These are phyloP conservation scores for Harpegnathos saltator DNA, from an alignment of 1,140 invertebrate genomes.

Conservation along the genomic window DNA sequence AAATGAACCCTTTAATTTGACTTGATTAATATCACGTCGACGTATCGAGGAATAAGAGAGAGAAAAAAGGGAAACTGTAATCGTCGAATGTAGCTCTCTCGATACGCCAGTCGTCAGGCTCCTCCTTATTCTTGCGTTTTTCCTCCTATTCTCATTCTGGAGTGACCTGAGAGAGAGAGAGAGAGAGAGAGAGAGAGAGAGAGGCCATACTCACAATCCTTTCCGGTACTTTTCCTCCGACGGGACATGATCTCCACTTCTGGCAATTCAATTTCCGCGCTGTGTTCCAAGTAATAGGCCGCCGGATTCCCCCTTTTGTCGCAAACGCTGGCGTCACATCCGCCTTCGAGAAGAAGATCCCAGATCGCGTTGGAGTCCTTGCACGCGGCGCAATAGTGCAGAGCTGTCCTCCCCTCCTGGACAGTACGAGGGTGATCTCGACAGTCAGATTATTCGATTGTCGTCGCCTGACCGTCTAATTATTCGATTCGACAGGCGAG, in stretches of 20 bases:
- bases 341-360: conserved; percentile 88
- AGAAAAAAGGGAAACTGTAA: no score
- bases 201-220: conserved; percentile 82
- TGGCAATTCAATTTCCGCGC: conserved; percentile 88
- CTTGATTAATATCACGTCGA: no score
- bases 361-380: conserved; percentile 88
- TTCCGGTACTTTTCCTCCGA: conserved; percentile 78
- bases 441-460: not conserved
- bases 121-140: no score
- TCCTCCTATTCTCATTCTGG: not conserved
- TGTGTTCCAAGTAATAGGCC: conserved; percentile 89
- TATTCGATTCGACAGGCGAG: not conserved
- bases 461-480: not conserved
- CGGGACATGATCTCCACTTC: conserved; percentile 83
- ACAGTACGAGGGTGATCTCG: not conserved
- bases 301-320: conserved; percentile 90
- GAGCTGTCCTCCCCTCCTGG: conserved; percentile 91
- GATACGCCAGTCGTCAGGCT: no score
- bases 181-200: no score
- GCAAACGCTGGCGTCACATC: conserved; percentile 88
- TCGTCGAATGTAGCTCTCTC: no score
- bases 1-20: no score
- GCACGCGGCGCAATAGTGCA: conserved; percentile 92
- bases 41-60: not conserved
- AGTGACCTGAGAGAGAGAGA: no score